Evolutionary conservation across 2,797 vertebrate genomes (phyloP).

Genomic region (Acanthiza pusilla): DNA sequence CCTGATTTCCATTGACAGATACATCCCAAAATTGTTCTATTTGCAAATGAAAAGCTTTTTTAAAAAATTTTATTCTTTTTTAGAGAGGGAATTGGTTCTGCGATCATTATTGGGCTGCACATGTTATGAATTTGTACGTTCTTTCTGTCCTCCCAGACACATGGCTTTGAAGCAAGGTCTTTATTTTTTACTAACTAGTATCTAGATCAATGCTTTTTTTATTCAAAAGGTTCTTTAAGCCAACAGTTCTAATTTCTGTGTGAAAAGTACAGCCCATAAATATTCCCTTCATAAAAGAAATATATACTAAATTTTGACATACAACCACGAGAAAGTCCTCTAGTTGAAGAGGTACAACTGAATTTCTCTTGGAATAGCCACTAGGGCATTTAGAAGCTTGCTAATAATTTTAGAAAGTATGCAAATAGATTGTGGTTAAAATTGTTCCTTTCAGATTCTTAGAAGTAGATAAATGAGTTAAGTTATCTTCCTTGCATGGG

Average conservation of each 20-base stretch:
- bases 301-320: neutral
- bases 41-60: neutral
- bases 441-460: neutral
- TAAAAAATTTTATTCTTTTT: neutral
- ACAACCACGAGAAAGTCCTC: neutral
- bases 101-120: neutral
- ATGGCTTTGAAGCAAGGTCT: neutral
- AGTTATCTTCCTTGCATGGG: neutral
- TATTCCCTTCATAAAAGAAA: neutral
- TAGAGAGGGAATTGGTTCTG: neutral
- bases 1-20: neutral
- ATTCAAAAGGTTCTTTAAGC: constrained; percentile 20
- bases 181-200: neutral
- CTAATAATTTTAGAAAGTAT: neutral
- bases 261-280: neutral
- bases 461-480: neutral
- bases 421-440: neutral
- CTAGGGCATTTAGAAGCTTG: neutral
- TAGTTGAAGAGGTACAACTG: neutral
- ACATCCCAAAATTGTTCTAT: neutral
- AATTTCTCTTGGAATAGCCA: neutral
- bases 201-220: neutral
- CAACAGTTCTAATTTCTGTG: neutral
- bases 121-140: neutral
- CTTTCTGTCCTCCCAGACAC: neutral